Conservation (phyloP, 2,888 invertebrate species). For the Tholera decimalis region DNA sequence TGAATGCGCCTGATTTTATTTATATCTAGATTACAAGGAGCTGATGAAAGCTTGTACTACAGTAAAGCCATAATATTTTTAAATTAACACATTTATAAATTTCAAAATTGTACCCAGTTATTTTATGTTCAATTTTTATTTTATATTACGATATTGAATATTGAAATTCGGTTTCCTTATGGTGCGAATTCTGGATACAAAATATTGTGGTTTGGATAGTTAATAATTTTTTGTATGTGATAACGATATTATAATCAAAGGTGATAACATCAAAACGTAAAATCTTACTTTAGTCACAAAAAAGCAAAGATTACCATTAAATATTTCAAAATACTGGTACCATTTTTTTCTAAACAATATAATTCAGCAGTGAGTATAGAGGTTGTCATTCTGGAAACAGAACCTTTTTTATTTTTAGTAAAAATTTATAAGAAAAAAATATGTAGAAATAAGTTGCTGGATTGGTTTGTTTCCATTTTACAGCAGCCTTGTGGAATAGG, state of each 20-base stretch:
- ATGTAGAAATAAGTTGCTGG: not conserved
- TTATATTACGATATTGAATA: conserved; percentile 67
- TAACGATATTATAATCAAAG: no score
- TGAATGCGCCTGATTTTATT: no score
- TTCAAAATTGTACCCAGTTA: conserved; percentile 73
- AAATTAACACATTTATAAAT: conserved; percentile 57
- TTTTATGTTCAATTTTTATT: conserved; percentile 57
- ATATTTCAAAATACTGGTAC: no score
- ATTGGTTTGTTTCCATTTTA: not conserved
- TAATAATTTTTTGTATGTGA: no score
- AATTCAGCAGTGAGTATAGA: not conserved
- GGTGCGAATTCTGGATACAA: conserved; percentile 30
- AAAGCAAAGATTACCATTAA: no score
- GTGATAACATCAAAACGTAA: no score
- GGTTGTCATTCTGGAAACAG: not conserved
- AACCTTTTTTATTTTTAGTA: not conserved
- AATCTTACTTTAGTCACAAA: no score
- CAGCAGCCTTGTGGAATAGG: not conserved
- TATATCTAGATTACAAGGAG: conserved; percentile 26
- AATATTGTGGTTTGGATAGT: conserved; percentile 4
- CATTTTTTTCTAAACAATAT: no score
- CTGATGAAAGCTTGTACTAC: conserved; percentile 58
- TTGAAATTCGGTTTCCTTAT: conserved; percentile 69
- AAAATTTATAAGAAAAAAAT: not conserved
- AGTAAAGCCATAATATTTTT: conserved; percentile 44